A percentile compares a stretch with the other conserved stretches of the same genome.
Evolutionary conservation across 2,113 vertebrate species (phyloP).

Genomic region (Nibea coibor): DNA sequence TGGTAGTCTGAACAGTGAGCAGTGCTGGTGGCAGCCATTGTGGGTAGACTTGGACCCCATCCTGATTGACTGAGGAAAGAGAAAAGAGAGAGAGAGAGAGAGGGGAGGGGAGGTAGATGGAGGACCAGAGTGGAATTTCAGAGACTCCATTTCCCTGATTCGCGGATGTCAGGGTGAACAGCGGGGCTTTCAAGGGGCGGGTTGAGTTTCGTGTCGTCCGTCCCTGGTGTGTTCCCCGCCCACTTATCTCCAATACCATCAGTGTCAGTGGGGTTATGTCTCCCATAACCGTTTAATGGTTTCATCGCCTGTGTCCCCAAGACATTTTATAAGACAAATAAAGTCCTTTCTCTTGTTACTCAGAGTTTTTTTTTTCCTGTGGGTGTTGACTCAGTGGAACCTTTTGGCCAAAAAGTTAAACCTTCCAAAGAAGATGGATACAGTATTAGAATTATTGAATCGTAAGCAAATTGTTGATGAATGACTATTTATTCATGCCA

Average conservation of each 20-base stretch:
- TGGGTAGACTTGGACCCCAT: slow-evolving; percentile 69
- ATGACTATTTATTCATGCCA: slow-evolving; percentile 35
- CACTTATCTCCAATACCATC: slow-evolving; percentile 68
- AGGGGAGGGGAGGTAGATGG: slow-evolving; percentile 12
- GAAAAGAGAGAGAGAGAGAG: slow-evolving; percentile 25
- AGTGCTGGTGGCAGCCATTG: slow-evolving; percentile 54
- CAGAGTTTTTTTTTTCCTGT: slow-evolving; percentile 50
- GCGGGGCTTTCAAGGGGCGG: slow-evolving; percentile 55
- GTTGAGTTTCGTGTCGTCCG: slow-evolving; percentile 60
- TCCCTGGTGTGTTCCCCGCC: slow-evolving; percentile 52
- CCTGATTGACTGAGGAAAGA: slow-evolving; percentile 75
- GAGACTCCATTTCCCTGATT: slow-evolving; percentile 40
- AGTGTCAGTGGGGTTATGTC: slow-evolving; percentile 63
- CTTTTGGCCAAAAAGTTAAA: slow-evolving; percentile 36
- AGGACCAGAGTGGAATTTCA: slow-evolving; percentile 57
- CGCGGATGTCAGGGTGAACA: slow-evolving; percentile 38
- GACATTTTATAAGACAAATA: slow-evolving; percentile 76
- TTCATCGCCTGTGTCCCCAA: slow-evolving; percentile 70
- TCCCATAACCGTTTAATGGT: slow-evolving; percentile 74
- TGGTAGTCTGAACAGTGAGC: slow-evolving; percentile 65
- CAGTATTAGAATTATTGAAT: slow-evolving; percentile 44
- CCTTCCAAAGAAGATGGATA: slow-evolving; percentile 58
- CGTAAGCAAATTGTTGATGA: slow-evolving; percentile 46
- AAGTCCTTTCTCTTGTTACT: slow-evolving; percentile 70
- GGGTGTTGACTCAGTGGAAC: slow-evolving; percentile 38